These are phyloP conservation scores for Mareca penelope DNA, from an alignment of 2,797 vertebrate species.

Conservation along the genomic window DNA sequence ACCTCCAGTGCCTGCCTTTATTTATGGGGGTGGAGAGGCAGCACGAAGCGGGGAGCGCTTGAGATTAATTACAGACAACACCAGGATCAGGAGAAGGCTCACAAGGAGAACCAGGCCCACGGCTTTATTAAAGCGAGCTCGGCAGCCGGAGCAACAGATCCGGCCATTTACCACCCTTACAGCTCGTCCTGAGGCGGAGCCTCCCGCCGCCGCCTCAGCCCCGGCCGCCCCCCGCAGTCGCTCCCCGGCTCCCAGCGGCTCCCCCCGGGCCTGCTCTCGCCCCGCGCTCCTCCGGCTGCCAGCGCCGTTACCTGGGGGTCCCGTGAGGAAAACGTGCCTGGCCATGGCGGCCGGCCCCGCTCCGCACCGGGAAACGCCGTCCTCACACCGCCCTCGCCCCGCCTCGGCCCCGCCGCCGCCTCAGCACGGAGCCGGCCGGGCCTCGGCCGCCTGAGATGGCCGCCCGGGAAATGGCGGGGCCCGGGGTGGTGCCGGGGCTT, in stretches of 20 bases:
- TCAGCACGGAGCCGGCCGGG: too few relatives aligned
- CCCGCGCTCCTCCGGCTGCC: background rate
- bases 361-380: background rate
- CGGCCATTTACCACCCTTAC: background rate
- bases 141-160: background rate
- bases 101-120: background rate
- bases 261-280: accelerated
- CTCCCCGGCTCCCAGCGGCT: accelerated
- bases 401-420: background rate
- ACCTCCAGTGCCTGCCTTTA: background rate
- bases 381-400: background rate
- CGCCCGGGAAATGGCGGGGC: too few relatives aligned
- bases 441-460: too few relatives aligned
- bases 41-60: background rate
- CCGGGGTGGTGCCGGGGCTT: accelerated
- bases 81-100: too few relatives aligned
- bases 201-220: background rate
- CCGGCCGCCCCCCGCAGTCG: too few relatives aligned
- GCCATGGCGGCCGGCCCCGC: background rate
- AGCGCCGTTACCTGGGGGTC: slow-evolving; percentile 45
- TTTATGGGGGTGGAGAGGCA: background rate
- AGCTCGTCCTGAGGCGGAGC: background rate
- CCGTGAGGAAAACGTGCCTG: slow-evolving; percentile 60
- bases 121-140: background rate
- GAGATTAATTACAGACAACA: too few relatives aligned